Conservation (phyloP, 2,113 vertebrate genomes). For the Corythornis madagascariensis region DNA sequence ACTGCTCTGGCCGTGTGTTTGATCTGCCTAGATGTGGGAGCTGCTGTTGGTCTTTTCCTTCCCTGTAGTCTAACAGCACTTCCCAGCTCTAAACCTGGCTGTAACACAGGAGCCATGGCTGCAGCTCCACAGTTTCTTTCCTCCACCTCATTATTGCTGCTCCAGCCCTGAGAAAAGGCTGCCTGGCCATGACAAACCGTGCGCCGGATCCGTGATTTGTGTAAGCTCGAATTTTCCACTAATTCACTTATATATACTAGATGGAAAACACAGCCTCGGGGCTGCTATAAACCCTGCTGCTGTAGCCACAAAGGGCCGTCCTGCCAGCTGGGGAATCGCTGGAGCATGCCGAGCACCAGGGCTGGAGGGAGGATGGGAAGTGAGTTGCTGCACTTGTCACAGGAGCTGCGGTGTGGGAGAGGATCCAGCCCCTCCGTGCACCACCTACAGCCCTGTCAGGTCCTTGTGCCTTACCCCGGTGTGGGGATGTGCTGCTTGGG, state of each 20-base stretch:
- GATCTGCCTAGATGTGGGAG: neutral
- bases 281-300: slow-evolving; percentile 54
- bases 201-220: slow-evolving; percentile 8
- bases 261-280: slow-evolving; percentile 53
- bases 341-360: neutral
- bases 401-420: neutral
- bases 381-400: neutral
- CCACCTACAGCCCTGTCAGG: rapidly evolving
- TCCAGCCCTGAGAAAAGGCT: neutral
- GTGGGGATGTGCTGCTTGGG: rapidly evolving
- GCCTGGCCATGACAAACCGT: slow-evolving; percentile 1
- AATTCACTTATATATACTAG: slow-evolving; percentile 47
- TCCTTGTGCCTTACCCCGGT: neutral
- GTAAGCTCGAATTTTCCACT: slow-evolving; percentile 57
- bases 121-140: neutral
- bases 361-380: neutral
- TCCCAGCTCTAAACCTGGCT: neutral
- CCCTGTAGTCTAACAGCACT: neutral
- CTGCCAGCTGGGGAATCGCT: slow-evolving; percentile 25
- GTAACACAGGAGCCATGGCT: neutral
- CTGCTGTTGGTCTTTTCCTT: neutral
- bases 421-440: neutral
- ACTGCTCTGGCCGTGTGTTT: rapidly evolving
- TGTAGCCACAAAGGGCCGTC: neutral
- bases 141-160: neutral